These are phyloP conservation scores for Enteromius paludinosus DNA, from an alignment of 2,797 vertebrate genomes.

Conservation along the genomic window DNA sequence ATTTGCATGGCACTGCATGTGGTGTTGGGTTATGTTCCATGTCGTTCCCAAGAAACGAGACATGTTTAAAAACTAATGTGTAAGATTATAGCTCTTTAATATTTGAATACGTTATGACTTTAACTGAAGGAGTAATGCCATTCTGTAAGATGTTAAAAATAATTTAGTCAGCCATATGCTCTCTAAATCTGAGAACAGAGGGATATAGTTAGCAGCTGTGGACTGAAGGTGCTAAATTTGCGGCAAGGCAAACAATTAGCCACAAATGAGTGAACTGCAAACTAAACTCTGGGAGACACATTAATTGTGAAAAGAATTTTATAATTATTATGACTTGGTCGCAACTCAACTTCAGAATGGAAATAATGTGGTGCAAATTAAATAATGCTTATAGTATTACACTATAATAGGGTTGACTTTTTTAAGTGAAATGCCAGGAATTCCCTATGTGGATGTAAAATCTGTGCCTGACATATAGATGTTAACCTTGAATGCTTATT, in stretches of 20 bases:
- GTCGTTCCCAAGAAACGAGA: conserved; percentile 3
- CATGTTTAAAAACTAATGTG: conserved; percentile 4
- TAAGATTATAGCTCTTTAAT: conserved; percentile 22
- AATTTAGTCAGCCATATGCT: conserved; percentile 23
- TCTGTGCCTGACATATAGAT: not conserved
- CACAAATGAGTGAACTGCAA: conserved; percentile 18
- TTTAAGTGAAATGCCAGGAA: not conserved
- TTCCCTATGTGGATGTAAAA: not conserved
- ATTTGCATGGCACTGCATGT: conserved; percentile 7
- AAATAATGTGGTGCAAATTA: not conserved
- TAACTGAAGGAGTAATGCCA: conserved; percentile 7
- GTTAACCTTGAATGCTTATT: conserved; percentile 25
- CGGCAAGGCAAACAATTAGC: not conserved
- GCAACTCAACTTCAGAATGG: not conserved
- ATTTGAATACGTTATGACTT: conserved; percentile 15
- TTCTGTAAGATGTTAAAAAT: conserved; percentile 16
- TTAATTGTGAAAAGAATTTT: not conserved
- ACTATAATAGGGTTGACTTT: not conserved
- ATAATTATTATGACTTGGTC: not conserved
- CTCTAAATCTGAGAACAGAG: conserved; percentile 18
- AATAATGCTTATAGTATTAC: not conserved
- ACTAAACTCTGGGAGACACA: not conserved
- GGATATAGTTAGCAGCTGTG: conserved; percentile 15
- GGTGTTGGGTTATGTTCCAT: conserved; percentile 8
- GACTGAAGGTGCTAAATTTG: conserved; percentile 13